These are phyloP conservation scores for Leptonema lineaticorne DNA, from an alignment of 1,140 invertebrate genomes.

Conservation along the genomic window DNA sequence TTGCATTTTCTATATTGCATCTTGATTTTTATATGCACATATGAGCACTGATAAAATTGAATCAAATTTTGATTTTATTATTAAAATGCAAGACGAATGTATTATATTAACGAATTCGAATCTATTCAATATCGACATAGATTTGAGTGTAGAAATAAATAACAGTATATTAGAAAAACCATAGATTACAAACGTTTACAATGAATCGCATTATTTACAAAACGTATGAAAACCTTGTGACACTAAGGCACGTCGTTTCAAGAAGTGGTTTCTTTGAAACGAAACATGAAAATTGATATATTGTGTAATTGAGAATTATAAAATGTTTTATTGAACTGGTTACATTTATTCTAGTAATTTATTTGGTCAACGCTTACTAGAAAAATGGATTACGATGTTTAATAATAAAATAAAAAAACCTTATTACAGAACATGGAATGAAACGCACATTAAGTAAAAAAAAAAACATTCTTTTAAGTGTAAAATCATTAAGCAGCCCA, in stretches of 20 bases:
- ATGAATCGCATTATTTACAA: constrained; percentile 16
- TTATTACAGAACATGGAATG: no score
- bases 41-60: constrained; percentile 10
- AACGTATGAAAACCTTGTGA: constrained; percentile 28
- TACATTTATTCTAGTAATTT: not conserved
- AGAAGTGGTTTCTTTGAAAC: not conserved
- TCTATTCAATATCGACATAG: no score
- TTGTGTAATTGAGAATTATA: not conserved
- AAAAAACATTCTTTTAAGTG: no score
- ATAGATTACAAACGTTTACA: no score
- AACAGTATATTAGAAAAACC: no score
- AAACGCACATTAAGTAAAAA: no score
- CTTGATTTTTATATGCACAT: not conserved
- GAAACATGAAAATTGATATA: constrained; percentile 16
- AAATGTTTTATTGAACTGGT: not conserved
- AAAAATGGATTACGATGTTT: not conserved
- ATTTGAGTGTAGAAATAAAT: no score
- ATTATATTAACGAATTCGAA: no score
- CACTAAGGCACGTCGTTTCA: constrained; percentile 31
- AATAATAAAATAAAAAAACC: no score
- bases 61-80: not conserved
- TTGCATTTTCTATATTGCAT: not conserved
- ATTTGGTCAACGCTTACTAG: not conserved
- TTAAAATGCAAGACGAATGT: no score
- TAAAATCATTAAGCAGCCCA: no score